Evolutionary conservation across 1,140 invertebrate species (phyloP).

Genomic region (Dufourea novaeangliae): DNA sequence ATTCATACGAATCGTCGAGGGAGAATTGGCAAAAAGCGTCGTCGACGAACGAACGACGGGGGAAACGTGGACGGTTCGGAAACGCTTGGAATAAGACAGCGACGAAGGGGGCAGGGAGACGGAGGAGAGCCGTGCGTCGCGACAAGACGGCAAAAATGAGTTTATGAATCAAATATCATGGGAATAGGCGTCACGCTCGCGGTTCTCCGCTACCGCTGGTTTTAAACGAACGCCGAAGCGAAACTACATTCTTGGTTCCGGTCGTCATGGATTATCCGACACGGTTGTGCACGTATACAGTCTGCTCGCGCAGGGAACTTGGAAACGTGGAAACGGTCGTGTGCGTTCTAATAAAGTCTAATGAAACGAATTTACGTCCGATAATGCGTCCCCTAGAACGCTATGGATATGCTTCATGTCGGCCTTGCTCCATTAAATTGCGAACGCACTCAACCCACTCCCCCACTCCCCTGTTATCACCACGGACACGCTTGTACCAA

Average conservation of each 20-base stretch:
- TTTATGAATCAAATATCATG: neutral
- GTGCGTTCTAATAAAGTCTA: conserved; percentile 52
- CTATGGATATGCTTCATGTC: conserved; percentile 42
- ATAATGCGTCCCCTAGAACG: conserved; percentile 45
- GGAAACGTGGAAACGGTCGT: conserved; percentile 28
- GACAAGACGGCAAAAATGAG: conserved; percentile 8
- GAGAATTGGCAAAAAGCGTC: neutral
- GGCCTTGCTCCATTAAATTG: conserved; percentile 29
- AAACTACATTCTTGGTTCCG: conserved; percentile 1
- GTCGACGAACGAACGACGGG: neutral
- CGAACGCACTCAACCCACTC: no score
- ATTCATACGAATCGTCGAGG: neutral
- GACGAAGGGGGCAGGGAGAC: no score
- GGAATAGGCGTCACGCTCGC: neutral
- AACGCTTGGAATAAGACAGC: neutral
- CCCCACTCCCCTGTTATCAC: no score
- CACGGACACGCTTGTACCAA: neutral
- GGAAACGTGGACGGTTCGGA: neutral
- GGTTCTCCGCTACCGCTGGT: no score
- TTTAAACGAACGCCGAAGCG: conserved; percentile 29
- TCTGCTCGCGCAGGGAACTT: conserved; percentile 21
- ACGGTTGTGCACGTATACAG: conserved; percentile 5
- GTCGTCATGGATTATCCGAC: conserved; percentile 49
- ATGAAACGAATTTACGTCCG: conserved; percentile 50
- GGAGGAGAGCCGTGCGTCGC: no score